phyloP scores from a whole-genome alignment of 2,888 invertebrate genomes.

The Philhelius pedissequus region DNA sequence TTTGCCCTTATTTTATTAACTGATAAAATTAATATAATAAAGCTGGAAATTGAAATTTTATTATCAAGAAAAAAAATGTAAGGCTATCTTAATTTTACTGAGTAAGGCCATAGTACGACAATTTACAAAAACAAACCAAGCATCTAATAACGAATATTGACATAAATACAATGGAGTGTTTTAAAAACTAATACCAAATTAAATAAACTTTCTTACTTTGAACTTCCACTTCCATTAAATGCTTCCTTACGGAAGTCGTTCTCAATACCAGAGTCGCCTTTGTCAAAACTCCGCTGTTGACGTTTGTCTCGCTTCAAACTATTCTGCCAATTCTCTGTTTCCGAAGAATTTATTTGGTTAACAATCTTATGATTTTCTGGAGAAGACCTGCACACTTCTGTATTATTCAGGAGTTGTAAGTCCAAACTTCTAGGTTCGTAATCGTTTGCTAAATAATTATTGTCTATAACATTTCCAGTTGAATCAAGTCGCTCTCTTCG shows the following conservation, averaged over 20 bases:
- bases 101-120: too few relatives aligned
- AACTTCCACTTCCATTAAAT: constrained; percentile 80
- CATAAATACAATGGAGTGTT: constrained; percentile 11
- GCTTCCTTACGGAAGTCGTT: constrained; percentile 89
- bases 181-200: neutral
- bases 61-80: too few relatives aligned
- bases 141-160: too few relatives aligned
- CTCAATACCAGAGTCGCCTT: constrained; percentile 88
- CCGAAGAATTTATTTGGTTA: constrained; percentile 42
- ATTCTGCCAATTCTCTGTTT: constrained; percentile 82
- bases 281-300: constrained; percentile 80
- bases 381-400: constrained; percentile 81
- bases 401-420: constrained; percentile 80
- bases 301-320: constrained; percentile 80
- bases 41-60: too few relatives aligned
- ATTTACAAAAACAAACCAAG: too few relatives aligned
- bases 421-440: constrained; percentile 85
- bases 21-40: too few relatives aligned
- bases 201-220: constrained; percentile 72
- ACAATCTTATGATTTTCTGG: constrained; percentile 81
- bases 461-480: constrained; percentile 37
- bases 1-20: too few relatives aligned
- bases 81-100: too few relatives aligned
- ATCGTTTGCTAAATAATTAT: constrained; percentile 64
- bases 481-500: constrained; percentile 78